These are phyloP conservation scores for Pollicipes pollicipes DNA, from an alignment of 1,140 invertebrate genomes.

Conservation along the genomic window DNA sequence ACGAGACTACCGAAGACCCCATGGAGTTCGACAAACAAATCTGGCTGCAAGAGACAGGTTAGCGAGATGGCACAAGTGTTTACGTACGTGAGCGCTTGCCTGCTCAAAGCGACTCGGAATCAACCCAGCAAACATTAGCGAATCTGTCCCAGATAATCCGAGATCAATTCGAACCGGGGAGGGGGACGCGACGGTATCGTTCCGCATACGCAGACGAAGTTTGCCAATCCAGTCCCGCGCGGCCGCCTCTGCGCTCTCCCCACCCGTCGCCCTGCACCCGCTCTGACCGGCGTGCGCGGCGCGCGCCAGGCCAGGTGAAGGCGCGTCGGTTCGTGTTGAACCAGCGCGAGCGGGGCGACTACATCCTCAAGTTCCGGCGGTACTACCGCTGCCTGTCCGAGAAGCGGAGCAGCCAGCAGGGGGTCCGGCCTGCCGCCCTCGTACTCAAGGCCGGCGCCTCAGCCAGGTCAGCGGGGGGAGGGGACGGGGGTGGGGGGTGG, in stretches of 20 bases:
- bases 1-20: not conserved
- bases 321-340: not conserved
- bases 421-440: not conserved
- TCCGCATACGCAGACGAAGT: no score
- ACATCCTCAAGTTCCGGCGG: not conserved
- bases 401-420: not conserved
- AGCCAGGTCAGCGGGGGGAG: not conserved
- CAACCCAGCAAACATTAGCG: no score
- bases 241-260: no score
- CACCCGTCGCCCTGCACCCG: no score
- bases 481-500: not conserved
- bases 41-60: not conserved
- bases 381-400: not conserved
- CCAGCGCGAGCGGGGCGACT: not conserved
- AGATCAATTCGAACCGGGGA: no score
- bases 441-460: not conserved
- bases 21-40: constrained; percentile 4
- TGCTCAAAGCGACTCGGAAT: no score
- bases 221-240: no score
- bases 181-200: no score
- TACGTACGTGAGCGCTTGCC: no score
- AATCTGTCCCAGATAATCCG: no score
- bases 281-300: no score
- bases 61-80: not conserved
- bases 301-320: not conserved